Conservation (phyloP, 2,113 vertebrate genomes). For the Pithys albifrons region DNA sequence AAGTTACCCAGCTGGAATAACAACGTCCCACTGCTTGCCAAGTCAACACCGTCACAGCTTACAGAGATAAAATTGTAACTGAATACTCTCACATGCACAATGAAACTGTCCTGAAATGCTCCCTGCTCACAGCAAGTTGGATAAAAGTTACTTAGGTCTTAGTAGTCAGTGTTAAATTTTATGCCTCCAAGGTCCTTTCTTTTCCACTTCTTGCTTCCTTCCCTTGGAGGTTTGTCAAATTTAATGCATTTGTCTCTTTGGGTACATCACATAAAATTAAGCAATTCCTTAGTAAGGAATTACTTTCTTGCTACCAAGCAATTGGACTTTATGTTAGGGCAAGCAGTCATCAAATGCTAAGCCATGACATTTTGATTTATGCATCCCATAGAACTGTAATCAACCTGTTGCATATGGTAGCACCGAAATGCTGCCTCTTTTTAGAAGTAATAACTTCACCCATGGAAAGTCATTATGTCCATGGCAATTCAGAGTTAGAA, state of each 20-base stretch:
- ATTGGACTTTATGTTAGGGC: background rate
- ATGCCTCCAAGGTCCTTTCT: background rate
- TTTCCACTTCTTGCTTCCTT: background rate
- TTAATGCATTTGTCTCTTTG: background rate
- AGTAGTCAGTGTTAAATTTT: background rate
- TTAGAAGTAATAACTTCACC: constrained; percentile 8
- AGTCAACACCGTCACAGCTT: background rate
- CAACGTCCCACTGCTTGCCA: background rate
- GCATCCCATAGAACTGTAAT: background rate
- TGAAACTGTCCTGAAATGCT: constrained; percentile 38
- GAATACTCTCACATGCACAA: background rate
- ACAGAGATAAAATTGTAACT: constrained; percentile 37
- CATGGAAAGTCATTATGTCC: background rate
- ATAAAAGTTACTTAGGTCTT: background rate
- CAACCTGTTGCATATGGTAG: constrained; percentile 32
- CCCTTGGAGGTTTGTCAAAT: background rate
- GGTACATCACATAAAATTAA: background rate
- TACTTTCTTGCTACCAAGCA: background rate
- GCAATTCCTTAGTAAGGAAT: background rate
- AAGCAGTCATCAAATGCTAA: background rate
- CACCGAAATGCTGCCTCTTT: constrained; percentile 1
- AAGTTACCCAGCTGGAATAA: background rate
- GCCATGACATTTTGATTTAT: background rate
- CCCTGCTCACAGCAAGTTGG: background rate
- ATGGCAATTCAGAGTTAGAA: background rate